Percentiles rank a stretch among this genome's conserved stretches.
Evolutionary conservation across 2,888 invertebrate species (phyloP).

Genomic region (Andrena fulva): DNA sequence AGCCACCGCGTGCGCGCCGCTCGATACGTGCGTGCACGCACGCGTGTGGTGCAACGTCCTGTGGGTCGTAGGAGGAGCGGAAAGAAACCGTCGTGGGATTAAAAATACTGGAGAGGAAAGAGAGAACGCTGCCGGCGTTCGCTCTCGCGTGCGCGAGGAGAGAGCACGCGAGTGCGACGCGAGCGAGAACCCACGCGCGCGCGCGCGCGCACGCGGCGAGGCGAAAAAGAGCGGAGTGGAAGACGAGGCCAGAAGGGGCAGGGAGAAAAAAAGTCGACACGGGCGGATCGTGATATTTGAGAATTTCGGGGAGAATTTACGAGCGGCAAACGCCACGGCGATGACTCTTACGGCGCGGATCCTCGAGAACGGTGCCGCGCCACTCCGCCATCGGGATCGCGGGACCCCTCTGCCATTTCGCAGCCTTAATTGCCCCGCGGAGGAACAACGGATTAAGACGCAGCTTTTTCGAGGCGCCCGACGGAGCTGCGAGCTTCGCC

Average conservation of each 20-base stretch:
- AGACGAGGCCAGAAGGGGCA: background rate
- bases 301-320: slow-evolving; percentile 69
- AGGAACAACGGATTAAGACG: slow-evolving; percentile 42
- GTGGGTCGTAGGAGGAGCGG: slow-evolving; percentile 60
- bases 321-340: slow-evolving; percentile 66
- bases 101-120: slow-evolving; percentile 61
- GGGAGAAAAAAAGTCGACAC: background rate
- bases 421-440: slow-evolving; percentile 45
- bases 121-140: background rate
- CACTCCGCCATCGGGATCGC: slow-evolving; percentile 12
- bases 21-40: slow-evolving; percentile 43
- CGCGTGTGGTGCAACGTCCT: slow-evolving; percentile 69
- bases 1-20: slow-evolving; percentile 26
- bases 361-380: slow-evolving; percentile 1
- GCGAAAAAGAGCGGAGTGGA: slow-evolving; percentile 34
- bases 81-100: slow-evolving; percentile 60
- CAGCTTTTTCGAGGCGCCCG: slow-evolving; percentile 19
- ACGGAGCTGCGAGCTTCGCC: background rate
- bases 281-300: slow-evolving; percentile 67
- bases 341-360: slow-evolving; percentile 44
- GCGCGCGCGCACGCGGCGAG: background rate
- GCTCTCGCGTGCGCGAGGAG: background rate
- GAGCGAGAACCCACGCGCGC: slow-evolving; percentile 5
- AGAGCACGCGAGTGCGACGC: slow-evolving; percentile 12
- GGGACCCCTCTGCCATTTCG: slow-evolving; percentile 15